Evolutionary conservation across 2,888 invertebrate genomes (phyloP).

Genomic region (Rhogogaster chlorosoma): DNA sequence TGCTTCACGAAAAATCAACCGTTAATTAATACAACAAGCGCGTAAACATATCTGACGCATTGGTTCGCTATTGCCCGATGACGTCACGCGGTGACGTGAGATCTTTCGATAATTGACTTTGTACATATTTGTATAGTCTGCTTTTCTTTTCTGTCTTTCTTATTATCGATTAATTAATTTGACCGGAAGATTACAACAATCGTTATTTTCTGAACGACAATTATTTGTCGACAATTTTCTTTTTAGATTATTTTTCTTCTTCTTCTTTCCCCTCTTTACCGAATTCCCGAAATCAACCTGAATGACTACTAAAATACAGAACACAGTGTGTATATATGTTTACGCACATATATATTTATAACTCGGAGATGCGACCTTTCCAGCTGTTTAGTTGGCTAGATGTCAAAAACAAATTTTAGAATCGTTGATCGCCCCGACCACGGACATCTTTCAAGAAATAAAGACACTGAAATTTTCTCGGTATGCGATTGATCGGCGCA

Average conservation of each 20-base stretch:
- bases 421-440: background rate
- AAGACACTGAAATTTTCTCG: slow-evolving; percentile 12
- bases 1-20: no score
- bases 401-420: slow-evolving; percentile 43
- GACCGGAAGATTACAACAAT: background rate
- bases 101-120: background rate
- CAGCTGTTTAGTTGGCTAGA: slow-evolving; percentile 43
- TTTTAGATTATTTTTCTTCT: background rate
- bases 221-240: background rate
- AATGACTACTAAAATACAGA: background rate
- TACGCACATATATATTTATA: slow-evolving; percentile 3
- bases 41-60: background rate
- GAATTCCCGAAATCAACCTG: background rate
- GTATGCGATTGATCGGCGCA: background rate
- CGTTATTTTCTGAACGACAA: no score
- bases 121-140: background rate
- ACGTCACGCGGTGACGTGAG: background rate
- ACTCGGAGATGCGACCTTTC: slow-evolving; percentile 22
- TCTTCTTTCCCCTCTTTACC: background rate
- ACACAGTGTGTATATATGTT: background rate
- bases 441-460: slow-evolving; percentile 20
- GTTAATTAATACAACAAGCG: background rate
- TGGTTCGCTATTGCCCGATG: background rate
- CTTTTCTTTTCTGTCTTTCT: background rate
- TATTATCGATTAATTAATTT: background rate